Percentiles rank a stretch among this genome's conserved stretches.
Evolutionary conservation across 2,113 vertebrate species (phyloP).

Genomic region (Hiodon tergisus): DNA sequence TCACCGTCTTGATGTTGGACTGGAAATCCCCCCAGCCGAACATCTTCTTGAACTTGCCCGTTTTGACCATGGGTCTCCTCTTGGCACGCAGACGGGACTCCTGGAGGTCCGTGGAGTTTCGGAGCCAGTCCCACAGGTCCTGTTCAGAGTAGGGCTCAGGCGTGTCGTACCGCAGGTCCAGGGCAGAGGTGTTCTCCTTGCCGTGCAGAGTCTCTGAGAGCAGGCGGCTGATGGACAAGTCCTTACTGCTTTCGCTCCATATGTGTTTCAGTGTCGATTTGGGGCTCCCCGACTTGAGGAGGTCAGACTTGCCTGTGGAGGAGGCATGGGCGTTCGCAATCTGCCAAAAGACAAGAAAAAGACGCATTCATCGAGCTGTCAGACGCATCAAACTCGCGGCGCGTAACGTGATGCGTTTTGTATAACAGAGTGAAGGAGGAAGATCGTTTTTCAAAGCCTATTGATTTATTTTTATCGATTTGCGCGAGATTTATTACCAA

Average conservation of each 20-base stretch:
- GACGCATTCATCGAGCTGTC: slow-evolving; percentile 32
- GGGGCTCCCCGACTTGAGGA: slow-evolving; percentile 84
- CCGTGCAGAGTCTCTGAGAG: slow-evolving; percentile 94
- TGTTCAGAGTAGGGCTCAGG: slow-evolving; percentile 96
- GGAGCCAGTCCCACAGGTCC: slow-evolving; percentile 98
- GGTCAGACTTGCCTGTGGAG: slow-evolving; percentile 77
- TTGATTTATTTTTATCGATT: not conserved
- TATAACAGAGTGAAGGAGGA: not conserved
- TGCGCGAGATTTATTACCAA: not conserved
- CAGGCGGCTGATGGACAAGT: slow-evolving; percentile 94
- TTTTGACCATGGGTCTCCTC: slow-evolving; percentile 94
- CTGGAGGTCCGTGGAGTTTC: slow-evolving; percentile 91
- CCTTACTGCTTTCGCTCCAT: slow-evolving; percentile 97
- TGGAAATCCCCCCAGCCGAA: slow-evolving; percentile 99
- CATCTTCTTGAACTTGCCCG: slow-evolving; percentile 99
- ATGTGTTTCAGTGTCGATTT: slow-evolving; percentile 92
- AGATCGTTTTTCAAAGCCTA: not conserved
- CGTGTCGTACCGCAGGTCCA: slow-evolving; percentile 91
- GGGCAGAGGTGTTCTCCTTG: slow-evolving; percentile 89
- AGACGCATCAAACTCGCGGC: not conserved
- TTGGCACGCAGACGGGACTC: slow-evolving; percentile 88
- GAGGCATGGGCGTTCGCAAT: slow-evolving; percentile 81
- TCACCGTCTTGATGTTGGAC: slow-evolving; percentile 99
- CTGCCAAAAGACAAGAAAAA: slow-evolving; percentile 55
- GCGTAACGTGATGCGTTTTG: not conserved